Conservation (phyloP, 2,113 vertebrate species). For the Malurus melanocephalus region DNA sequence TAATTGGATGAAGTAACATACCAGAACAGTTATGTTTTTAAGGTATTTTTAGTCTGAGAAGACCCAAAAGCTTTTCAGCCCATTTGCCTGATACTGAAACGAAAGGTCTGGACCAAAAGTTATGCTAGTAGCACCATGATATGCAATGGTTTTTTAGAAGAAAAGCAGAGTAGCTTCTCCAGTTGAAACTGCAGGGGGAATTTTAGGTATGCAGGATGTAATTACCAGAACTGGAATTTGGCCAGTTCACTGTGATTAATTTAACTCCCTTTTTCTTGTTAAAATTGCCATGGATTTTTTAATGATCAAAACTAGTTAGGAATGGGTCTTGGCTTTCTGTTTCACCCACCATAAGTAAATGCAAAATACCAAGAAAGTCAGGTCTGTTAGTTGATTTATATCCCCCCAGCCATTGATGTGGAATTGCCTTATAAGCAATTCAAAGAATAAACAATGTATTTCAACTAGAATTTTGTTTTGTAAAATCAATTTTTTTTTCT, state of each 20-base stretch:
- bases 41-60: neutral
- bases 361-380: neutral
- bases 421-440: neutral
- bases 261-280: constrained; percentile 39
- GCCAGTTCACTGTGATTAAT: constrained; percentile 53
- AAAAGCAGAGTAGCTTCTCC: neutral
- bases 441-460: neutral
- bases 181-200: constrained; percentile 17
- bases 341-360: constrained; percentile 9
- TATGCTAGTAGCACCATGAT: neutral
- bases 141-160: neutral
- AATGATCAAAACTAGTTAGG: constrained; percentile 24
- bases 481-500: neutral
- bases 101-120: neutral
- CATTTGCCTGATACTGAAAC: neutral
- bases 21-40: neutral
- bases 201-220: constrained; percentile 49
- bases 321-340: neutral
- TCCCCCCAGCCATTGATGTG: neutral
- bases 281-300: constrained; percentile 47
- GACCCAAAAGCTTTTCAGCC: neutral
- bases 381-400: neutral
- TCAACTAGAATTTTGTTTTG: neutral
- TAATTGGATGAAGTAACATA: neutral
- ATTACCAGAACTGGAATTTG: constrained; percentile 49